A percentile compares a stretch with the other conserved stretches of the same genome.
These are phyloP conservation scores for Oenanthe oenanthe DNA, from an alignment of 2,113 vertebrate genomes.

Conservation along the genomic window DNA sequence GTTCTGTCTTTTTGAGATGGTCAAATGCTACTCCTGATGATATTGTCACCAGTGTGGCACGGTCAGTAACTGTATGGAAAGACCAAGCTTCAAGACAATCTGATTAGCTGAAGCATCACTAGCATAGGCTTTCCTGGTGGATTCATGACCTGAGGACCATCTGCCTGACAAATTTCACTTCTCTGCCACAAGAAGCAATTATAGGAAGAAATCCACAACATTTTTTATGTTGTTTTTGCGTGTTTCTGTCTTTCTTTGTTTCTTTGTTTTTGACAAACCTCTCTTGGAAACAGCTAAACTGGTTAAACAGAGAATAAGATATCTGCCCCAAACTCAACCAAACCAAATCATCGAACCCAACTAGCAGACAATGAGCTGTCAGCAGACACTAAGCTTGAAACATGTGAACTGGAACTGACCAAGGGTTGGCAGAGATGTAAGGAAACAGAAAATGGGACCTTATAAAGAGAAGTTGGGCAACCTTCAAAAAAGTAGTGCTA, in stretches of 20 bases:
- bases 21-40: background rate
- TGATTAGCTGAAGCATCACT: background rate
- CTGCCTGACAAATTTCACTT: background rate
- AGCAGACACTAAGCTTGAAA: background rate
- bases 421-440: slow-evolving; percentile 19
- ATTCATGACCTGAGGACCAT: background rate
- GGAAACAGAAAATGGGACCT: slow-evolving; percentile 34
- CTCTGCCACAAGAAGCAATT: background rate
- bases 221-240: background rate
- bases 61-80: background rate
- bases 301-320: background rate
- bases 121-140: background rate
- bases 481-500: slow-evolving; percentile 43
- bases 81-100: background rate
- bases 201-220: background rate
- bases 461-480: slow-evolving; percentile 51
- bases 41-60: background rate
- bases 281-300: background rate
- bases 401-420: background rate
- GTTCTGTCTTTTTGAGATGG: background rate
- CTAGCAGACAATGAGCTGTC: background rate
- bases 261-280: background rate
- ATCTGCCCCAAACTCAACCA: background rate
- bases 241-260: background rate
- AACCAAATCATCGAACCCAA: background rate